Conservation (phyloP, 2,797 vertebrate species). For the Peromyscus aztecus region DNA sequence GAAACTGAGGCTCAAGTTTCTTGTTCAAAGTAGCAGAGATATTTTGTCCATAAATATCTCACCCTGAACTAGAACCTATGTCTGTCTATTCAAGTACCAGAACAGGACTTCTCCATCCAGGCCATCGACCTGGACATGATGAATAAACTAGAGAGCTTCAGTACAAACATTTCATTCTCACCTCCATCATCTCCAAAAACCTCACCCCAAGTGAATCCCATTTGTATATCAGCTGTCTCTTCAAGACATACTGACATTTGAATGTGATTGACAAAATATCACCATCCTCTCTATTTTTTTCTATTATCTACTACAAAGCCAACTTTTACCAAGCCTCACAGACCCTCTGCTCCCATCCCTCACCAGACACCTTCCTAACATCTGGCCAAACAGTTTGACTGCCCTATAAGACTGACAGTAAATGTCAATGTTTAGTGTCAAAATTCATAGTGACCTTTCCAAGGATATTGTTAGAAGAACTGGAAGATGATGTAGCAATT, state of each 20-base stretch:
- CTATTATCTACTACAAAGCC: neutral
- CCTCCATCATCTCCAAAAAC: neutral
- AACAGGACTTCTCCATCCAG: neutral
- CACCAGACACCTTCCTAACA: slow-evolving; percentile 67
- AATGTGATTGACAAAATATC: slow-evolving; percentile 37
- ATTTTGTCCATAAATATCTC: neutral
- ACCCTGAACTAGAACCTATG: neutral
- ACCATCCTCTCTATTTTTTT: neutral
- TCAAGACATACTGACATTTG: slow-evolving; percentile 51
- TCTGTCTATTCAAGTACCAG: neutral
- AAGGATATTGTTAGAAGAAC: slow-evolving; percentile 77
- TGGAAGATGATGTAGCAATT: slow-evolving; percentile 61
- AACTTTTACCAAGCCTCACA: slow-evolving; percentile 35
- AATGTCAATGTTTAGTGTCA: slow-evolving; percentile 73
- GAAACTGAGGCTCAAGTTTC: slow-evolving; percentile 35
- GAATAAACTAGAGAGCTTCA: slow-evolving; percentile 48
- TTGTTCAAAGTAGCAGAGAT: neutral
- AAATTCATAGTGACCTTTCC: slow-evolving; percentile 55
- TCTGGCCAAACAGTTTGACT: slow-evolving; percentile 65
- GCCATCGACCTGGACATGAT: slow-evolving; percentile 10
- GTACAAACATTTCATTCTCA: slow-evolving; percentile 54
- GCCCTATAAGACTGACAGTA: slow-evolving; percentile 63
- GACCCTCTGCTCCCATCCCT: slow-evolving; percentile 41
- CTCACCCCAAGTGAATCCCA: slow-evolving; percentile 43
- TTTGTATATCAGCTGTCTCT: slow-evolving; percentile 71